These are phyloP conservation scores for Pterostichus madidus DNA, from an alignment of 2,888 invertebrate genomes.

Conservation along the genomic window DNA sequence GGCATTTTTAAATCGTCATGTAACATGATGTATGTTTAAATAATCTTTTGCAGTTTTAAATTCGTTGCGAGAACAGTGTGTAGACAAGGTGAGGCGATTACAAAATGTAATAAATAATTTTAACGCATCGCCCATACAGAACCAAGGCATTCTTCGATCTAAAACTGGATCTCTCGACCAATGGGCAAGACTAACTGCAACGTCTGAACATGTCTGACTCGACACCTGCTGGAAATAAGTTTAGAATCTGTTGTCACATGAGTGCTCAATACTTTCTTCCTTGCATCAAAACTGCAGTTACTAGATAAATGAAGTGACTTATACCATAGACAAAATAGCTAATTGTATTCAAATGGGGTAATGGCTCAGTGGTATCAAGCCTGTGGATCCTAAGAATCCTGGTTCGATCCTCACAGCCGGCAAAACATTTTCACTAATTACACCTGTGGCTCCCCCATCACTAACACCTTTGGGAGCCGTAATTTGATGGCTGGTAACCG, in stretches of 20 bases:
- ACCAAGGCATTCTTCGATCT: slow-evolving; percentile 54
- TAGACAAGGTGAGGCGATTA: slow-evolving; percentile 59
- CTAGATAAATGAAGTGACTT: no score
- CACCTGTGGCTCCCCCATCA: no score
- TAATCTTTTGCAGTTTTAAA: slow-evolving; percentile 50
- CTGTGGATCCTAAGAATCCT: no score
- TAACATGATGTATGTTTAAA: slow-evolving; percentile 48
- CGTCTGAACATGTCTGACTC: slow-evolving; percentile 51
- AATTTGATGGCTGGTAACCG: no score
- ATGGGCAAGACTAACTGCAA: slow-evolving; percentile 42
- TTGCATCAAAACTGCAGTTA: no score
- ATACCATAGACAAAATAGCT: no score
- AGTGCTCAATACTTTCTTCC: not conserved
- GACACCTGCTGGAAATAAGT: slow-evolving; percentile 61
- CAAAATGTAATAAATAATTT: slow-evolving; percentile 59
- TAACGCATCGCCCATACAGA: slow-evolving; percentile 62
- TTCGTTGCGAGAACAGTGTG: slow-evolving; percentile 28
- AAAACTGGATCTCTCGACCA: slow-evolving; percentile 60
- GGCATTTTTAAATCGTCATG: slow-evolving; percentile 51
- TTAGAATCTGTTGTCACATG: slow-evolving; percentile 10
- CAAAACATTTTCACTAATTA: no score
- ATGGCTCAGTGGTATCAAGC: no score
- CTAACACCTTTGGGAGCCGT: no score
- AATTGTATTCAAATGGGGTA: no score
- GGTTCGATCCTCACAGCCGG: no score